Evolutionary conservation across 2,797 vertebrate genomes (phyloP), one percentile per base, ranked within the genome.

Genomic region (Coregonus suidteri): DNA sequence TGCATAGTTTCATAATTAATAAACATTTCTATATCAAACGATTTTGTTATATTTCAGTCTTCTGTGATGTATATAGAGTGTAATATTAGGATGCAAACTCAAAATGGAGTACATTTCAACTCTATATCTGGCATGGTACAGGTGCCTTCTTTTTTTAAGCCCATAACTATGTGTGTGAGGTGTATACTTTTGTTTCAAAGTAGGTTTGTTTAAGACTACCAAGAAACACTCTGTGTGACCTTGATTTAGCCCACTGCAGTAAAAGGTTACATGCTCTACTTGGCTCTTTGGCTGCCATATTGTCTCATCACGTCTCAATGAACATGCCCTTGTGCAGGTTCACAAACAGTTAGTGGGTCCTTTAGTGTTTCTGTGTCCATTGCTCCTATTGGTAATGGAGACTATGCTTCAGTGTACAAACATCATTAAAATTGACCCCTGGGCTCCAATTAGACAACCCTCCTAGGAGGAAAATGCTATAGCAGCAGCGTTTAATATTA

Each of bases 391-490:
- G 75, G 71, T 79, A 75, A 79, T 73, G 75, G 54, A 51, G 79
- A 73, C 74, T 66, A 75, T 52, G 25, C 54, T 79, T 73, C 71
- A 59, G 68, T 51, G 14, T 80, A 74, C 71, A 77, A 78, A 81
- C 56, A 62, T 80, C 77, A 82, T 86, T 83, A 83, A 78, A 78
- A 78, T 30, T 4, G 68, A 62, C 74, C 77, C 76, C 69, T 75
- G 25, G 73, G 74, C 72, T 73, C 67, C 79, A 77, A 73, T 81
- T 79, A 82, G 31, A 56, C 30, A 41, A 11, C 13, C 11, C 71
- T 31, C 56, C 53, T 62, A 62, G 31, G 11, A 74, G 20, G n/a
- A 47, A 2, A 9, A 47, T 47, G 9, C 41, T 47, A 47, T 47
- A 35, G 14, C 20, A 13, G 56, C 54, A 20, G 73, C 4, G 20